These are phyloP conservation scores for Prionace glauca DNA, from an alignment of 2,797 vertebrate genomes.

Conservation along the genomic window DNA sequence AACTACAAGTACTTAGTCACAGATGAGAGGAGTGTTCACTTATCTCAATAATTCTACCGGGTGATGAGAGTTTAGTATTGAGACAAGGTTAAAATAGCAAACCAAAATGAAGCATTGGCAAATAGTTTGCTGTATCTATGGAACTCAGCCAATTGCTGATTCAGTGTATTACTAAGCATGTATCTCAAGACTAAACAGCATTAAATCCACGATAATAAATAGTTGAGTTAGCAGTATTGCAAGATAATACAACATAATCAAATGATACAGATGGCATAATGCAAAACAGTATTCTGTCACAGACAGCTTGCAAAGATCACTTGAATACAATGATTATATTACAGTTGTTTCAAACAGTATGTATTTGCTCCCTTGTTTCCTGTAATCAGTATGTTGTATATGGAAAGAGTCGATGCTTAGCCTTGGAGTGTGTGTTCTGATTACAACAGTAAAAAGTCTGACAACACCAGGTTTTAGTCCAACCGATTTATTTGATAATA, in stretches of 20 bases:
- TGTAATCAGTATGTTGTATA: too few relatives aligned
- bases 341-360: neutral
- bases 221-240: neutral
- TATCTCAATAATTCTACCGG: neutral
- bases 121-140: neutral
- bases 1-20: neutral
- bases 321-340: neutral
- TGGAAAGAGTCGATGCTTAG: too few relatives aligned
- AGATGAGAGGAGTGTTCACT: neutral
- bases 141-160: neutral
- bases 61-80: neutral
- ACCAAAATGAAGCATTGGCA: neutral
- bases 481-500: too few relatives aligned
- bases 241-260: slow-evolving; percentile 20
- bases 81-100: neutral
- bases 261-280: slow-evolving; percentile 2
- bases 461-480: too few relatives aligned
- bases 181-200: neutral
- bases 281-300: neutral
- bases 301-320: neutral
- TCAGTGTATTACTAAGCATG: neutral
- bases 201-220: neutral
- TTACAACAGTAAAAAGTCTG: too few relatives aligned
- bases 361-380: too few relatives aligned
- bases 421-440: too few relatives aligned